Conservation (phyloP, 2,797 vertebrate genomes). For the Centropyge bicolor region DNA sequence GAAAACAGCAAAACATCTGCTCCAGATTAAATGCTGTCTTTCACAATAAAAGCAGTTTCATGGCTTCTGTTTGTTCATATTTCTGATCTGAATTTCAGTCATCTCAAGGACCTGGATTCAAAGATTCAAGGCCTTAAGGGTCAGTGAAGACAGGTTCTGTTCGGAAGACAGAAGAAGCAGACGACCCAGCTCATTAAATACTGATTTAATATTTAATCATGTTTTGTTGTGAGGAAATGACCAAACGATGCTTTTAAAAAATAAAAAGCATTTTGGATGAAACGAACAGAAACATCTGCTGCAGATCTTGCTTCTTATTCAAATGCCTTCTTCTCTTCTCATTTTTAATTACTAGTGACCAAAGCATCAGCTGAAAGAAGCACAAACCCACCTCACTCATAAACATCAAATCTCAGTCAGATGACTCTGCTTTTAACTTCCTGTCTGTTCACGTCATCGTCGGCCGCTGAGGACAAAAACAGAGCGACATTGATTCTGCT, state of each 20-base stretch:
- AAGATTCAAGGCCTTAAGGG: neutral
- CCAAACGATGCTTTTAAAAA: constrained; percentile 42
- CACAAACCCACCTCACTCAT: neutral
- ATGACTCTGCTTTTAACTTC: too few species aligned
- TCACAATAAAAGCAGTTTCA: neutral
- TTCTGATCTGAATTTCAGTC: neutral
- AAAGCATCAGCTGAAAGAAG: neutral
- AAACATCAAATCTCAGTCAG: too few species aligned
- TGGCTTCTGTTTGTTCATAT: neutral
- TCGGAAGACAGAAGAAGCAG: neutral
- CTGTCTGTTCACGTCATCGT: too few species aligned
- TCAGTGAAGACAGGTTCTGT: neutral
- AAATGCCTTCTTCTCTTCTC: neutral
- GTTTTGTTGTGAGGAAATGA: constrained; percentile 28
- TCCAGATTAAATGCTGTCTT: neutral
- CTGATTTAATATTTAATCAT: constrained; percentile 44
- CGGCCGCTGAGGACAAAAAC: too few species aligned
- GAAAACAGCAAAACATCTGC: too few species aligned
- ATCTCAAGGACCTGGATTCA: neutral
- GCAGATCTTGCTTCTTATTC: neutral
- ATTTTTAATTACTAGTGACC: neutral
- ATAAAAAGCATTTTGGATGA: constrained; percentile 37
- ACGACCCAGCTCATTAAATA: constrained; percentile 39
- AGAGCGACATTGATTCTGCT: too few species aligned
- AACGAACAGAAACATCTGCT: constrained; percentile 6